Evolutionary conservation across 1,140 invertebrate genomes (phyloP).

Genomic region (Caenorhabditis remanei): DNA sequence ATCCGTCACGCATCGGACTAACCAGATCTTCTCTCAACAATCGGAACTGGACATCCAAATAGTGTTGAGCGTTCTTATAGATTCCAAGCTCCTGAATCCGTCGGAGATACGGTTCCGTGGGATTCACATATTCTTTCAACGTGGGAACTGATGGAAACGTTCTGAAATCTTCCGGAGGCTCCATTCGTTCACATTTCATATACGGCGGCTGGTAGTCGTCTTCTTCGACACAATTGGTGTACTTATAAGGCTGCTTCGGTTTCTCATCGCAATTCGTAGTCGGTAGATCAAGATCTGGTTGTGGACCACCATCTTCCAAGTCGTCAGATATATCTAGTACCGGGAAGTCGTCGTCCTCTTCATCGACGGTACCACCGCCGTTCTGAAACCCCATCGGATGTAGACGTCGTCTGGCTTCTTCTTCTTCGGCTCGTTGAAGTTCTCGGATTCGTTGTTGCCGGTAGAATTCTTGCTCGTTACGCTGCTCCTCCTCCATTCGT

Average conservation of each 20-base stretch:
- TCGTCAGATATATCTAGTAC: neutral
- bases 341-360: neutral
- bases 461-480: too few relatives aligned
- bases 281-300: neutral
- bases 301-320: neutral
- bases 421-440: too few relatives aligned
- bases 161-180: slow-evolving; percentile 76
- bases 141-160: neutral
- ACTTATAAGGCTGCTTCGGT: neutral
- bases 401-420: too few relatives aligned
- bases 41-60: slow-evolving; percentile 86
- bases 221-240: neutral
- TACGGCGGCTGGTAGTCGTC: slow-evolving; percentile 1
- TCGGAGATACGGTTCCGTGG: slow-evolving; percentile 79
- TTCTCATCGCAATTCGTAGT: neutral
- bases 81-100: slow-evolving; percentile 82
- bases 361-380: neutral
- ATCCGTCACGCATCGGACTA: slow-evolving; percentile 56
- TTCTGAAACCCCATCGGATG: slow-evolving; percentile 11
- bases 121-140: neutral
- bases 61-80: slow-evolving; percentile 83
- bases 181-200: slow-evolving; percentile 30
- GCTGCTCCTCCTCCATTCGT: too few relatives aligned
- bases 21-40: slow-evolving; percentile 84
- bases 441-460: too few relatives aligned